These are phyloP conservation scores for Colistium nudipinnis DNA, from an alignment of 2,113 vertebrate species.

Conservation along the genomic window DNA sequence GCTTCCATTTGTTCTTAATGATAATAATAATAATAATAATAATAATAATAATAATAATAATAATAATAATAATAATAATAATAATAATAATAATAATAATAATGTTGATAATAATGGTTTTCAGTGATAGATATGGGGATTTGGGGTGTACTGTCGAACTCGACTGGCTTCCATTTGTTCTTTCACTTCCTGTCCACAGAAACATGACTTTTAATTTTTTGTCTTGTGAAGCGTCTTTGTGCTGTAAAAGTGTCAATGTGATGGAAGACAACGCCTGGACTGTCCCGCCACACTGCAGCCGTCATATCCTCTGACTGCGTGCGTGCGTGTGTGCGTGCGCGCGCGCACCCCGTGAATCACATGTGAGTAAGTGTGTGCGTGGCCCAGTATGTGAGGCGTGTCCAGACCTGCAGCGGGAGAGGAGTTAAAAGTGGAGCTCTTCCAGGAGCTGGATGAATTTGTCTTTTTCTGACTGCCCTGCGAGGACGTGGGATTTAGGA, in stretches of 20 bases:
- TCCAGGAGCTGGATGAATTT: background rate
- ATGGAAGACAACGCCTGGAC: slow-evolving; percentile 23
- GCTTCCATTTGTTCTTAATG: background rate
- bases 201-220: background rate
- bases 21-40: too few relatives aligned
- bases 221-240: slow-evolving; percentile 41
- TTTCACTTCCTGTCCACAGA: background rate
- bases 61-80: too few relatives aligned
- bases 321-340: slow-evolving; percentile 16
- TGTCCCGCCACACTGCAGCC: background rate
- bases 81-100: too few relatives aligned
- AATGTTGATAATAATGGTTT: background rate
- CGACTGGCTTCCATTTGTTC: background rate
- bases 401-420: slow-evolving; percentile 49
- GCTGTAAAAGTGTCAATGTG: slow-evolving; percentile 21
- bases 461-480: slow-evolving; percentile 11
- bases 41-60: too few relatives aligned
- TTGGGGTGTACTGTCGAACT: background rate
- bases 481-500: background rate
- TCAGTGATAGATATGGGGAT: too few relatives aligned
- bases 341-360: slow-evolving; percentile 44
- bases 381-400: slow-evolving; percentile 36
- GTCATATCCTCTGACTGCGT: slow-evolving; percentile 48
- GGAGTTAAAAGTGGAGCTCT: slow-evolving; percentile 26
- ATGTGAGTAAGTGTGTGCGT: slow-evolving; percentile 33